Evolutionary conservation across 2,797 vertebrate genomes (phyloP), one percentile per base, ranked within the genome.

Genomic region (Lateolabrax maculatus): DNA sequence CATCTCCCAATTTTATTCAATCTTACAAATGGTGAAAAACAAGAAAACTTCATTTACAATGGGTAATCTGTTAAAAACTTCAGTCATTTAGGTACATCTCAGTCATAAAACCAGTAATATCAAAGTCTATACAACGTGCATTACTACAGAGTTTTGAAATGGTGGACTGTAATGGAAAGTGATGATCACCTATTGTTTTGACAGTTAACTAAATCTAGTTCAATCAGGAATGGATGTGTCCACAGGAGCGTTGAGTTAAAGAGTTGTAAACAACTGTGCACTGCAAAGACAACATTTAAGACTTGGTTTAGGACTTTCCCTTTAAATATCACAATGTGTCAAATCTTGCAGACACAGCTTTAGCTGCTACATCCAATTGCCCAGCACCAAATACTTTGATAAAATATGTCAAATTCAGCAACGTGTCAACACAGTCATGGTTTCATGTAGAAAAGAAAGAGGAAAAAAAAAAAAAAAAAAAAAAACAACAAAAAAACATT

Each of bases 121-220:
- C 97, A 98, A 98, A 99, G 97, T 97, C 98, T 99, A 99, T 99
- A 98, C 97, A 98, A 98, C 97, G 97, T 97, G 96, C 96, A 97
- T 95, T 96, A 98, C 97, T 98, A 98, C 97, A 95, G 96, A 97
- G 96, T 96, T 96, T 96, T 95, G 97, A 97, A 97, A 94, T 96
- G 96, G 95, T 97, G 97, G 96, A 96, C 94, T 85, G 96, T 97
- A 44, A 97, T 96, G 96, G 95, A 95, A 96, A 96, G 96, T 96
- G 95, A 96, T 95, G 95, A 98, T 97, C 97, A 98, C 96, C 97
- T 97, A 96, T 97, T 94, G 91, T 96, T 97, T 89, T 75, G 84
- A 93, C 96, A 94, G 96, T 96, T 95, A 95, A 93, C 97, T 98
- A 98, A 96, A 91, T 95, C 96, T 97, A 97, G 80, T 81, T 93